Conservation (phyloP, 2,888 invertebrate species). For the Eupithecia subfuscata region DNA sequence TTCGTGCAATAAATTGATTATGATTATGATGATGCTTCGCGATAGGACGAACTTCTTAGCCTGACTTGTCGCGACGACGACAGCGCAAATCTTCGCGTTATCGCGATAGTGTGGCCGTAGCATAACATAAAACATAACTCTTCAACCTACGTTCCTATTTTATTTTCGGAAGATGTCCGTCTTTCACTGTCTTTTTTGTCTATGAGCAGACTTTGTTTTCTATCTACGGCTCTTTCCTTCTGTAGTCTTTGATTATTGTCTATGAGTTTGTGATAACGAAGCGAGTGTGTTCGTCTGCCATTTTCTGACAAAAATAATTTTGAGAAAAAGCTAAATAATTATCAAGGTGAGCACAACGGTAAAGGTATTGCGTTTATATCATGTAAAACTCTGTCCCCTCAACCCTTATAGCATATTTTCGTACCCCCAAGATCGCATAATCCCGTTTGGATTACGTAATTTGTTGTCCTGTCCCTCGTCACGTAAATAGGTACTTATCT, state of each 20-base stretch:
- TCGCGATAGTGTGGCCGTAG: no score
- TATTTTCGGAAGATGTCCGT: not conserved
- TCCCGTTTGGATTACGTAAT: conserved; percentile 79
- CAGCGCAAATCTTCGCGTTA: no score
- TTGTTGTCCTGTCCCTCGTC: conserved; percentile 76
- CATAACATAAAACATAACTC: no score
- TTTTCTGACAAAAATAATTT: conserved; percentile 68
- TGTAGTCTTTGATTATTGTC: conserved; percentile 50
- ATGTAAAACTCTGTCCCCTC: conserved; percentile 52
- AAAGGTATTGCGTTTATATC: conserved; percentile 62
- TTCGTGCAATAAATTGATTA: no score
- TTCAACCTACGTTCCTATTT: no score
- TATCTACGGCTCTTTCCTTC: not conserved
- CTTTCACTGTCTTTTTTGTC: conserved; percentile 20
- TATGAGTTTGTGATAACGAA: conserved; percentile 56
- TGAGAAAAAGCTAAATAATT: conserved; percentile 57
- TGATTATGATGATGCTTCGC: no score
- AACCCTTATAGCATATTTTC: conserved; percentile 60
- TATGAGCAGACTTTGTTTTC: not conserved
- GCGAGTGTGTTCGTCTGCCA: conserved; percentile 77
- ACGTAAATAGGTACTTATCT: conserved; percentile 55
- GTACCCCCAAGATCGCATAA: conserved; percentile 54
- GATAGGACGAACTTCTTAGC: no score
- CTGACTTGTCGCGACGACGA: no score
- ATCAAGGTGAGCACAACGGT: conserved; percentile 75